Base-by-base conservation (phyloP, 2,797 vertebrate species). In the Fringilla coelebs region DNA sequence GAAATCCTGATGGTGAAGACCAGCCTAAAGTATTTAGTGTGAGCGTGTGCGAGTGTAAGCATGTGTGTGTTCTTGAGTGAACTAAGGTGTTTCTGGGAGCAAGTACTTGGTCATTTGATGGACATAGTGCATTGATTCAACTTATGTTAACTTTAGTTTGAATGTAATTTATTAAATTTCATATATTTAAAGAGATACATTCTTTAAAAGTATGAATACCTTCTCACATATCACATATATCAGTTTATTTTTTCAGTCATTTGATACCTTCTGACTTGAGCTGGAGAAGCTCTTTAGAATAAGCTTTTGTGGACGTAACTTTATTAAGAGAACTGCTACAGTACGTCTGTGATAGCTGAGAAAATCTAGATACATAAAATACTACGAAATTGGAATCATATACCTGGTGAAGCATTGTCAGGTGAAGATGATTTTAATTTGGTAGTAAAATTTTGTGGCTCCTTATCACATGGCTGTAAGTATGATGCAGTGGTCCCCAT, bases 161-260 rank as follows among this genome's bases (percentile, higher is more conserved):
- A 98, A 98, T 98, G 98, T 98, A 98, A 98, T 97, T 98, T 98
- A 98, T 98, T 98, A 95, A 97, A 98, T 97, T 97, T 98, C 96
- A 97, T 98, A 91, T 98, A 98, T 98, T 98, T 98, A 97, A 97
- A 98, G 97, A 98, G 94, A 96, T 94, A 77, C n/a, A 0, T 97
- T 97, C 97, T 98, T 98, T 97, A 94, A 97, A 98, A 96, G 88
- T 94, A 97, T 95, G 97, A 96, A 95, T 97, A 96, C 93, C 97
- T 98, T 97, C 97, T 97, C 97, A 97, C 97, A 97, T 97, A 97
- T 97, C 97, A 94, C 94, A 97, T 97, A 94, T 97, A 98, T 97
- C 91, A 93, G 90, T 96, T 97, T 97, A 96, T 97, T 97, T 98
- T 97, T 95, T 96, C 96, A 95, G 89, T 98, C 96, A 97, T 97